Percentiles rank a stretch among this genome's conserved stretches.
phyloP scores from a whole-genome alignment of 2,113 vertebrate species.

The Acanthochromis polyacanthus region DNA sequence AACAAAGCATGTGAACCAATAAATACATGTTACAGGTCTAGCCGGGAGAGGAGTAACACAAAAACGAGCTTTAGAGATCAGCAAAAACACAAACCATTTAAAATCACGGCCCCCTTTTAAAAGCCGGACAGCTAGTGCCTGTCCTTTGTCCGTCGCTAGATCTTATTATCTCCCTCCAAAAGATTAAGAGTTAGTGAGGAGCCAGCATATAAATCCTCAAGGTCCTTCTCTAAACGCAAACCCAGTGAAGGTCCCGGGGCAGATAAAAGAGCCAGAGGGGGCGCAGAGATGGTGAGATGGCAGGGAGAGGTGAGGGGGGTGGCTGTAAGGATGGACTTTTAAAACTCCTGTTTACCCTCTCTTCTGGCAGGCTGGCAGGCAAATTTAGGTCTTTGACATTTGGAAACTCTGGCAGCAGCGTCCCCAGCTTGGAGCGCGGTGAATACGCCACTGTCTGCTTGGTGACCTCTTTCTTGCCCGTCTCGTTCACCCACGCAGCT shows the following conservation, averaged over 20 bases:
- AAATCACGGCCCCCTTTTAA: constrained; percentile 83
- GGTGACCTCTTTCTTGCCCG: constrained; percentile 98
- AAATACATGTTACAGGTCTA: constrained; percentile 76
- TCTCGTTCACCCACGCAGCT: constrained; percentile 98
- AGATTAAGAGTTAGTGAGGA: constrained; percentile 87
- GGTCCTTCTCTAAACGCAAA: constrained; percentile 83
- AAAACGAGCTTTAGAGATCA: constrained; percentile 84
- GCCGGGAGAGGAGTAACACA: constrained; percentile 68
- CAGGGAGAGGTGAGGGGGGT: constrained; percentile 36
- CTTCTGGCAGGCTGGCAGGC: constrained; percentile 96
- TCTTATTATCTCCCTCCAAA: constrained; percentile 86
- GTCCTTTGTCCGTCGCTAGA: constrained; percentile 83
- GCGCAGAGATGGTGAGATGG: constrained; percentile 68
- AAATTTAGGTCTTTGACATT: constrained; percentile 99
- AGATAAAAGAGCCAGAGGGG: constrained; percentile 83
- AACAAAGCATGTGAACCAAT: constrained; percentile 71
- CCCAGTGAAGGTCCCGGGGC: constrained; percentile 73
- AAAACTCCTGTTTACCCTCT: constrained; percentile 93
- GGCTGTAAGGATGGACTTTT: constrained; percentile 76
- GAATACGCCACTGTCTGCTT: constrained; percentile 99
- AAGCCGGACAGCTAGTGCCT: constrained; percentile 82
- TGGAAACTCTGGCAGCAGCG: constrained; percentile 98
- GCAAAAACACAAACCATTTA: constrained; percentile 84
- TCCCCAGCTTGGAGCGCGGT: constrained; percentile 99
- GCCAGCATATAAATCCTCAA: constrained; percentile 85